Evolutionary conservation across 2,888 invertebrate genomes (phyloP).

Genomic region (Amblyjoppa fuscipennis): DNA sequence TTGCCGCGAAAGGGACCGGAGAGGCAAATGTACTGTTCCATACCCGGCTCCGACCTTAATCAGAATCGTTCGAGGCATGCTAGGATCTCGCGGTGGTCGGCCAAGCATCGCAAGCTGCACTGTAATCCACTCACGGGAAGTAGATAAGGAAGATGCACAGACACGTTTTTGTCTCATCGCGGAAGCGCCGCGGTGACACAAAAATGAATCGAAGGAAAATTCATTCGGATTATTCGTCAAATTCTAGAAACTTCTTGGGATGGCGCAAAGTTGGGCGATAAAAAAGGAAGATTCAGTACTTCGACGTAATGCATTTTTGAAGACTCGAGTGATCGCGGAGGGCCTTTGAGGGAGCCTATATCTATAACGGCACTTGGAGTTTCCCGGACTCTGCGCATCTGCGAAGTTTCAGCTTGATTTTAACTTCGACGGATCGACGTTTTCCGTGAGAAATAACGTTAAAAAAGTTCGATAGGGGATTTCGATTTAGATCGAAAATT

Average conservation of each 20-base stretch:
- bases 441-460: not conserved
- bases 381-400: not conserved
- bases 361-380: constrained; percentile 11
- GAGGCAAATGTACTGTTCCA: constrained; percentile 58
- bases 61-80: constrained; percentile 47
- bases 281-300: not conserved
- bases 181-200: not conserved
- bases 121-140: constrained; percentile 3
- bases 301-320: constrained; percentile 17
- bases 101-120: not conserved
- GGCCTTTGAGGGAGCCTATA: not conserved
- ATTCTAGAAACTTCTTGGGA: constrained; percentile 24
- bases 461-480: not conserved
- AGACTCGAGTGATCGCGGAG: not conserved
- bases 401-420: not conserved
- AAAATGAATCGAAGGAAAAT: not conserved
- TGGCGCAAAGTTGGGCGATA: not conserved
- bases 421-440: not conserved
- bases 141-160: constrained; percentile 44
- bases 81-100: constrained; percentile 23
- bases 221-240: constrained; percentile 3
- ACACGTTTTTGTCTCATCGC: constrained; percentile 28
- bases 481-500: not conserved
- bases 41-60: constrained; percentile 47
- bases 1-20: constrained; percentile 20